phyloP scores from a whole-genome alignment of 2,113 vertebrate species.

The Columba janthina region DNA sequence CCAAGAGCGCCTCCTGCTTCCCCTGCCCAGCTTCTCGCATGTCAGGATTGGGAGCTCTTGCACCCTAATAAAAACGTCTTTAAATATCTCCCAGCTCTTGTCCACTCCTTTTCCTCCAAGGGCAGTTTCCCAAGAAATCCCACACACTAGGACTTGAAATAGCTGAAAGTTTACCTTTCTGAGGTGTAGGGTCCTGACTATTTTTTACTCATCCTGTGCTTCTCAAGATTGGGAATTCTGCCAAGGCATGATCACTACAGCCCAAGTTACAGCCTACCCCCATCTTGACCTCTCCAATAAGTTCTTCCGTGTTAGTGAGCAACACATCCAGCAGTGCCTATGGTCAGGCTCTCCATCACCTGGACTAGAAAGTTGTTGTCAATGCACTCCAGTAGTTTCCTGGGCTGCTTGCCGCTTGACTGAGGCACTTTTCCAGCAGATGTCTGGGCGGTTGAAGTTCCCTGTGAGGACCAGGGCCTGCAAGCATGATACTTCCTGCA shows the following conservation, averaged over 20 bases:
- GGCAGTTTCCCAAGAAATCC: not conserved
- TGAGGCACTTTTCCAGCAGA: too few relatives aligned
- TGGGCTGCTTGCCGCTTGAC: too few relatives aligned
- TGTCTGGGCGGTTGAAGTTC: too few relatives aligned
- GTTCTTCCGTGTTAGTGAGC: not conserved
- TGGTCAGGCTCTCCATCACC: too few relatives aligned
- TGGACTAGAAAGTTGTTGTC: too few relatives aligned
- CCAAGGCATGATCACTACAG: not conserved
- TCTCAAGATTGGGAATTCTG: not conserved
- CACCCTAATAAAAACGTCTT: not conserved
- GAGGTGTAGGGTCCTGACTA: not conserved
- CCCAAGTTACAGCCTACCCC: not conserved
- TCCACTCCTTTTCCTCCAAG: not conserved
- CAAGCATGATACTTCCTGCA: too few relatives aligned
- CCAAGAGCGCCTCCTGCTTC: too few relatives aligned
- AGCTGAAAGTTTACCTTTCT: not conserved
- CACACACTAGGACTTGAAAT: not conserved
- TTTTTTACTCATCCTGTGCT: not conserved
- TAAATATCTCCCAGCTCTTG: not conserved
- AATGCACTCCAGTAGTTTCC: too few relatives aligned
- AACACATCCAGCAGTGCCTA: not conserved
- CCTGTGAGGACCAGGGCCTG: too few relatives aligned
- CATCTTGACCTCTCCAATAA: not conserved
- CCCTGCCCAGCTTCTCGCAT: too few relatives aligned
- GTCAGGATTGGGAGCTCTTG: too few relatives aligned